Conservation (phyloP, 2,113 vertebrate genomes). For the Delphinapterus leucas region DNA sequence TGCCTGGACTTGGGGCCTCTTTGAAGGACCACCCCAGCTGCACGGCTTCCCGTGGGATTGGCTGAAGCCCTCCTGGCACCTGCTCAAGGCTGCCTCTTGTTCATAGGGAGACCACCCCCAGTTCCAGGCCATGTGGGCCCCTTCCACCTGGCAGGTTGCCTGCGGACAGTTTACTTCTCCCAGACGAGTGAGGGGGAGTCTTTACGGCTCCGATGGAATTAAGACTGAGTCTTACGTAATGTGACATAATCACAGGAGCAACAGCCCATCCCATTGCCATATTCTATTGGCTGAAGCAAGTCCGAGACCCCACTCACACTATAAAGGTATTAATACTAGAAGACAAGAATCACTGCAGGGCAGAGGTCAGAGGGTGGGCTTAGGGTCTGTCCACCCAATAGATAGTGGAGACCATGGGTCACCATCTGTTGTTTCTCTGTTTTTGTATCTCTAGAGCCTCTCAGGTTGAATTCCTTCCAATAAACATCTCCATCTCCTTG, state of each 20-base stretch:
- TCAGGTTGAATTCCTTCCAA: background rate
- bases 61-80: no score
- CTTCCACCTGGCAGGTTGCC: background rate
- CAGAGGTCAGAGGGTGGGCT: no score
- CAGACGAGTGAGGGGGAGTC: background rate
- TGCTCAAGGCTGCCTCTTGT: no score
- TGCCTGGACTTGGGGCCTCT: background rate
- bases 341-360: background rate
- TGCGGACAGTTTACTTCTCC: background rate
- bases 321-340: no score
- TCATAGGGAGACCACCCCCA: background rate
- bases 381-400: background rate
- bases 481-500: background rate
- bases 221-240: background rate
- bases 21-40: background rate
- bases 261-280: background rate
- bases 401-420: background rate
- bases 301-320: no score
- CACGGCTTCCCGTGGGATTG: background rate
- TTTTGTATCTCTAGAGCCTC: background rate
- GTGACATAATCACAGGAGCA: background rate
- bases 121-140: background rate
- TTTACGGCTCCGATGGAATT: background rate
- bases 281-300: background rate
- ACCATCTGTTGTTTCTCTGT: no score